Evolutionary conservation across 2,888 invertebrate species (phyloP), one percentile per base, ranked within the genome.

Genomic region (Frankliniella intonsa): DNA sequence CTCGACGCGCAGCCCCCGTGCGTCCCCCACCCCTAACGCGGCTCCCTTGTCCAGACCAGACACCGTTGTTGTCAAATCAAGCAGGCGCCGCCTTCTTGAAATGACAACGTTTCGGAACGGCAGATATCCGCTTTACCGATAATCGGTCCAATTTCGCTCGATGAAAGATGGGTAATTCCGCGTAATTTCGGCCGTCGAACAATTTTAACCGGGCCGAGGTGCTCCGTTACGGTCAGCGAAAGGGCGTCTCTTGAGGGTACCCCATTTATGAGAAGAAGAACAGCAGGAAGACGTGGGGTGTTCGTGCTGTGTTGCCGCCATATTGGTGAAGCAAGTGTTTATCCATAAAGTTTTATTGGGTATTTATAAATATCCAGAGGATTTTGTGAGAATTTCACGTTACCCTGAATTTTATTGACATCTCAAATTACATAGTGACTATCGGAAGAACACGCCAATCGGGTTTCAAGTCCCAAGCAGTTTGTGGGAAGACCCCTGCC

Each of bases 271-370:
- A 38, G 38, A 76, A 76, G 25, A 76, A 12, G 1, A 11, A 25
- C 8, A 76, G n/a, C 25, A 76, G 22, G n/a, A 17, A 10, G 38
- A 5, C 5, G 38, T 2, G 38, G 38, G 38, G 55, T 55, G n/a
- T 22, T 76, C 69, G 69, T 76, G 25, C 69, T 76, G 69, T 11
- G 69, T 76, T 76, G 69, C 69, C 69, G 69, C 69, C 69, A 76
- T 76, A 76, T 76, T 76, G 69, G 69, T 76, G 69, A 25, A 76
- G 69, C 69, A 76, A 76, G 69, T 76, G 69, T 76, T 76, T 76
- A 76, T 76, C 69, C 69, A 76, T 76, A 76, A 76, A 76, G 69
- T 76, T 76, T 25, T 25, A 76, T 22, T 76, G 69, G 25, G 9
- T 2, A 25, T 76, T 76, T 76, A 12, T 22, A 25, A 25, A 76